Evolutionary conservation across 2,113 vertebrate species (phyloP).

Genomic region (Oxygymnocypris stewartii): DNA sequence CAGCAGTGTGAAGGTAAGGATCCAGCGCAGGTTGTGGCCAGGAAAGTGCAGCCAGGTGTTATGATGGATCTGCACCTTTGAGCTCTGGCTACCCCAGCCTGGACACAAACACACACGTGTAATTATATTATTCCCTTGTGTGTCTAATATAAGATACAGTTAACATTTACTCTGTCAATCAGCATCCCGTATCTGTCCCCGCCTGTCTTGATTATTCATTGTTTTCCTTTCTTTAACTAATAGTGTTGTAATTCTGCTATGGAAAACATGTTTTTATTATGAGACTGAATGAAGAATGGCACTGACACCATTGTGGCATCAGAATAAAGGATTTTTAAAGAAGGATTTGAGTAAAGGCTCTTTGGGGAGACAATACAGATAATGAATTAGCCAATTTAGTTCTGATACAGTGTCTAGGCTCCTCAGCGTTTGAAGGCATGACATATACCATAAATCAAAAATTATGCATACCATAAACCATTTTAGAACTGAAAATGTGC

Average conservation of each 20-base stretch:
- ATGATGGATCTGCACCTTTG: constrained; percentile 98
- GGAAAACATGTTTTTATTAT: constrained; percentile 25
- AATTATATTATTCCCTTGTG: neutral
- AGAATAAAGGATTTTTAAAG: neutral
- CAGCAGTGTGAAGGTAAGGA: constrained; percentile 92
- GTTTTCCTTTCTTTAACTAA: constrained; percentile 24
- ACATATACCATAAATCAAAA: neutral
- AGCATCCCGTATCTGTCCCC: constrained; percentile 6
- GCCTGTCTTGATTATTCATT: neutral
- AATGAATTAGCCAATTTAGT: neutral
- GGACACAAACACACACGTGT: constrained; percentile 23
- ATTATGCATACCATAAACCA: neutral
- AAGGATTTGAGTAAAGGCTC: constrained; percentile 25
- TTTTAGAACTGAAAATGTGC: neutral
- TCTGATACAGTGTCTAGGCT: neutral
- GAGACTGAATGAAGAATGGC: constrained; percentile 18
- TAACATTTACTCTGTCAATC: constrained; percentile 22
- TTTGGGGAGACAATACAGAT: neutral
- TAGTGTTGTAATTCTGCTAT: constrained; percentile 31
- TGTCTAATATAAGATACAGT: neutral
- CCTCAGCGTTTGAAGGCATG: constrained; percentile 6
- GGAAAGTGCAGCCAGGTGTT: constrained; percentile 99
- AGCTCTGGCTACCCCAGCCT: constrained; percentile 99
- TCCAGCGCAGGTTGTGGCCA: constrained; percentile 95
- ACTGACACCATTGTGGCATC: constrained; percentile 11